Conservation (phyloP, 2,113 vertebrate genomes). For the Egretta garzetta region DNA sequence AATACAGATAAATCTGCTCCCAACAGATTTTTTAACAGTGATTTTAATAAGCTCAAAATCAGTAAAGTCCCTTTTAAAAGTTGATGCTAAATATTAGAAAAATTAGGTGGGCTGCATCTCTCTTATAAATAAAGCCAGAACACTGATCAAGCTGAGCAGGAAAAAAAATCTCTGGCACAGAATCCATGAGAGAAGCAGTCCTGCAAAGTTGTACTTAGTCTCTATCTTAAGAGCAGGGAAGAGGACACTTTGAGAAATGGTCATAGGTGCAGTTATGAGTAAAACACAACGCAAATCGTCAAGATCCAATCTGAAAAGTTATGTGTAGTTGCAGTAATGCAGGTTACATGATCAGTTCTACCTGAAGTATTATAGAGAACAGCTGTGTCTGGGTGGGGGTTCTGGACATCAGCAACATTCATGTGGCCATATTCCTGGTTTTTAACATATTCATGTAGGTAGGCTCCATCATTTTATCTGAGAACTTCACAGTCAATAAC, state of each 20-base stretch:
- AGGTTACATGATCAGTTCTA: background rate
- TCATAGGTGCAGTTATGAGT: background rate
- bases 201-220: background rate
- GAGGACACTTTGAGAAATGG: background rate
- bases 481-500: background rate
- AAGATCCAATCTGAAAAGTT: background rate
- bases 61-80: background rate
- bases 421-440: background rate
- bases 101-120: background rate
- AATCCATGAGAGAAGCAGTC: background rate
- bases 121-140: background rate
- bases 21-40: background rate
- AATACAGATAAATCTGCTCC: background rate
- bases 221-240: background rate
- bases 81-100: background rate
- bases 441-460: background rate
- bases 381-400: background rate
- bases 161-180: background rate
- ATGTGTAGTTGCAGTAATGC: background rate
- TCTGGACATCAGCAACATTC: background rate
- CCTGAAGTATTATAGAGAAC: background rate
- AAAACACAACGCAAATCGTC: background rate
- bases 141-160: background rate
- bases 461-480: background rate
- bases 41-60: background rate